Evolutionary conservation across 2,113 vertebrate species (phyloP).

Genomic region (Cavia aperea): DNA sequence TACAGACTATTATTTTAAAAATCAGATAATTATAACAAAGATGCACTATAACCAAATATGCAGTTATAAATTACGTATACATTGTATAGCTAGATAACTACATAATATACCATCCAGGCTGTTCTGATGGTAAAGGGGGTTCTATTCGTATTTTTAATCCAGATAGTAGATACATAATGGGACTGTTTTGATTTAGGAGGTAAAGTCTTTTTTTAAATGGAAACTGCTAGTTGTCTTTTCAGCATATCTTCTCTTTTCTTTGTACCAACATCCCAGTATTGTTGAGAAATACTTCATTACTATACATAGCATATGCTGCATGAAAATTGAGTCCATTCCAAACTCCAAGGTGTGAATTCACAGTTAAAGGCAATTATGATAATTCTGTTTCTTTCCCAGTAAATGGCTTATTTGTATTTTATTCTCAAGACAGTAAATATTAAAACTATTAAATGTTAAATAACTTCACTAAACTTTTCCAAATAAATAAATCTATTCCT

Average conservation of each 20-base stretch:
- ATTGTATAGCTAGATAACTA: neutral
- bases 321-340: neutral
- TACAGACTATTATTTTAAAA: neutral
- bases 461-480: neutral
- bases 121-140: neutral
- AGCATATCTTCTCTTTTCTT: neutral
- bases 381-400: neutral
- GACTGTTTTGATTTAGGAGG: neutral
- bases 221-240: neutral
- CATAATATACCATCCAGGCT: neutral
- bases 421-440: conserved; percentile 32
- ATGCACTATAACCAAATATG: neutral
- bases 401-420: neutral
- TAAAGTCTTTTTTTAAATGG: neutral
- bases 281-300: neutral
- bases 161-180: neutral
- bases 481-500: neutral
- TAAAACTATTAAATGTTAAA: conserved; percentile 25
- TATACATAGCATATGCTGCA: neutral
- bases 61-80: neutral
- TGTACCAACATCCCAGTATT: neutral
- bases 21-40: neutral
- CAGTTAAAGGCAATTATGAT: neutral
- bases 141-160: neutral
- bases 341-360: neutral